Conservation (phyloP, 2,113 vertebrate species). For the Macrotis lagotis region DNA sequence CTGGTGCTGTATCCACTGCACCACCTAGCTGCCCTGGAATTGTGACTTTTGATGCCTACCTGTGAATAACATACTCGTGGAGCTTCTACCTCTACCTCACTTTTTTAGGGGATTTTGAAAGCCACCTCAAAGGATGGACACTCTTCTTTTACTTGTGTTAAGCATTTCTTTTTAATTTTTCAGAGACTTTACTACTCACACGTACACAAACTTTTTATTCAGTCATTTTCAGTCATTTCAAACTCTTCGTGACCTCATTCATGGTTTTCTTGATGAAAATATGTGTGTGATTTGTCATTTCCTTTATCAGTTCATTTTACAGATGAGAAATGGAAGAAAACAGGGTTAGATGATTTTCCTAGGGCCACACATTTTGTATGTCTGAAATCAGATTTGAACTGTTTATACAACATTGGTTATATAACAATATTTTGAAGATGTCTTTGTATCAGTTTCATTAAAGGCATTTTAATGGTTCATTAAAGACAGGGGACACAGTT, state of each 20-base stretch:
- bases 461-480: background rate
- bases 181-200: background rate
- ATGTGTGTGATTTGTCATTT: background rate
- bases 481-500: too few species aligned
- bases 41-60: too few species aligned
- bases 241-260: background rate
- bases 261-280: background rate
- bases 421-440: background rate
- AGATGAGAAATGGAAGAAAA: background rate
- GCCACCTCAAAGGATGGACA: background rate
- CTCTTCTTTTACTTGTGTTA: background rate
- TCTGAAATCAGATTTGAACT: background rate
- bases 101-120: background rate
- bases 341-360: background rate
- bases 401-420: background rate
- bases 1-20: too few species aligned
- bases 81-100: background rate
- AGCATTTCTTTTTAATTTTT: background rate
- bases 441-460: background rate
- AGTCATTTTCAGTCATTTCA: background rate
- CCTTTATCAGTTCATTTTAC: background rate
- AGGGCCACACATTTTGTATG: background rate
- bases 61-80: background rate
- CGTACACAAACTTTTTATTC: background rate
- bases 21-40: too few species aligned